These are phyloP conservation scores for Aurelia aurita DNA, from an alignment of 30 jellyfish, hydroid and myxozoan genomes.

Conservation along the genomic window DNA sequence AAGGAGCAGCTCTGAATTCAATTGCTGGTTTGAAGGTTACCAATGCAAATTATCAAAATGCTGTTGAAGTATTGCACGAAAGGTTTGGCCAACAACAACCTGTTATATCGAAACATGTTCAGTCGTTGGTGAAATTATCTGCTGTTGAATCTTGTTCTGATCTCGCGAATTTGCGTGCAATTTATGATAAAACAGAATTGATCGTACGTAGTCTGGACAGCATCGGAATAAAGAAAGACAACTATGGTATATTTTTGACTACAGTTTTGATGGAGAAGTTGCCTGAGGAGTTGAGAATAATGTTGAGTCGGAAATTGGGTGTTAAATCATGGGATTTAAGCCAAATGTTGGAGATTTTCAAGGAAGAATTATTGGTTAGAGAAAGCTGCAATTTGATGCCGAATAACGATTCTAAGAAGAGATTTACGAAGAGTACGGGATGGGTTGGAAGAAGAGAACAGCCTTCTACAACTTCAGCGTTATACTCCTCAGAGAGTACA, in stretches of 20 bases:
- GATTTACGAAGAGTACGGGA: not conserved
- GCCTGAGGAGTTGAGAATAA: constrained; percentile 1
- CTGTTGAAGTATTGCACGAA: constrained; percentile 5
- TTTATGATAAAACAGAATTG: constrained; percentile 13
- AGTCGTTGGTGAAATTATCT: not conserved
- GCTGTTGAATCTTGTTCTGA: not conserved
- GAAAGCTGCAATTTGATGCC: constrained; percentile 1
- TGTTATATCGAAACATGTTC: constrained; percentile 3
- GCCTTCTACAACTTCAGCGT: constrained; percentile 5
- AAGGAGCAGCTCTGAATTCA: not conserved
- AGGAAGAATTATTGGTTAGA: not conserved
- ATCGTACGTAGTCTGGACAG: constrained; percentile 10
- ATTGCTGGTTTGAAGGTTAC: too few relatives aligned
- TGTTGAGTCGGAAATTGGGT: not conserved
- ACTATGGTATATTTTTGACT: constrained; percentile 1
- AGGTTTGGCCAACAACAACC: constrained; percentile 23
- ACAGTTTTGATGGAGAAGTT: constrained; percentile 6
- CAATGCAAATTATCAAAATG: constrained; percentile 1
- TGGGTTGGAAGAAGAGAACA: not conserved
- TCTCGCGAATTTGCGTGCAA: not conserved
- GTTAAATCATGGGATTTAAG: not conserved
- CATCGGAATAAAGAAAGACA: not conserved
- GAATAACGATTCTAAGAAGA: not conserved
- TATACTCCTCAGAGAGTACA: not conserved
- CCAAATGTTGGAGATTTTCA: not conserved